Base-by-base conservation (phyloP, 2,113 vertebrate species). In the Heptranchias perlo region DNA sequence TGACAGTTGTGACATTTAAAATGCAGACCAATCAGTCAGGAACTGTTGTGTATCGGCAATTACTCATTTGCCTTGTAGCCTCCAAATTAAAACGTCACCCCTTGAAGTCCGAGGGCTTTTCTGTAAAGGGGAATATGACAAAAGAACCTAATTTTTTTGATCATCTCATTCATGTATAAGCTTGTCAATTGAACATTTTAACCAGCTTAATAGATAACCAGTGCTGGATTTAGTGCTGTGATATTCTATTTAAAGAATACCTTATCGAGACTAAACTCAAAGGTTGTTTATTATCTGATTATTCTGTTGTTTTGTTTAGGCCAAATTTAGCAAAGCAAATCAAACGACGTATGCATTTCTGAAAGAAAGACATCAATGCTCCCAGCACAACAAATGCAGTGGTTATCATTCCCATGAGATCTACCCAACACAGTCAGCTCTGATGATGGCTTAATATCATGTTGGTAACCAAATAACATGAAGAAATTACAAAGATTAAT, bases 1-100 rank as follows among this genome's bases (percentile, higher is more conserved):
- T 73, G 94, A 52, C 64, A 49, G 64, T 47, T 64, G n/a, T 94
- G 93, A 94, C 44, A 95, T 95, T 69, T 95, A 95, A 95, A 95
- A 67, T 95, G 65, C 44, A 95, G 64, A 62, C 64, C 35, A 95
- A 67, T 95, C 65, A 69, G 23, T 5, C 23, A 25, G 92, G 1
- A 7, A 62, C 35, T 39, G 18, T 64, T 62, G 58, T 94, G 39
- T 67, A 23, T n/a, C 31, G 18, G 25, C 47, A 95, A 73, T 73
- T 69, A 95, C 44, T 95, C 0, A 14, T 7, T 31, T 39, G 65
- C 44, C 58, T 62, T 52, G 4, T 13, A 69, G 44, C 39, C 10
- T 69, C 13, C 25, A 35, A 67, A 47, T 28, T 52, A 69, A 13
- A 69, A 69, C 44, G 44, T 94, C 44, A 52, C 3, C n/a, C 64